Percentiles rank a stretch among this genome's conserved stretches.
Evolutionary conservation across 2,888 invertebrate genomes (phyloP).

Genomic region (Dasypogon diadema): DNA sequence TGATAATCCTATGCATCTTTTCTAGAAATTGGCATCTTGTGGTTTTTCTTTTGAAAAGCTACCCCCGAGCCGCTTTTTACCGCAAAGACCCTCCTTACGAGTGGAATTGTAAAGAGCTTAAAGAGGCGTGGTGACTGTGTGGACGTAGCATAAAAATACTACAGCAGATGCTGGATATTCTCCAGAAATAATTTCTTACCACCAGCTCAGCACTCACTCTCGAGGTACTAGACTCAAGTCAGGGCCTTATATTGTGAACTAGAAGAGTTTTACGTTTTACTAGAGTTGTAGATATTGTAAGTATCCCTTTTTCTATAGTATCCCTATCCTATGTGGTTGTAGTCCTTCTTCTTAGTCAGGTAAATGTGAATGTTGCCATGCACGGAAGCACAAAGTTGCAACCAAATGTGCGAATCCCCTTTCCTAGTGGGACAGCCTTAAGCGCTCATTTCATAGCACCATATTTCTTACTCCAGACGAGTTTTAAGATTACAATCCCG

Average conservation of each 20-base stretch:
- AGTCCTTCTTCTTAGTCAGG: neutral
- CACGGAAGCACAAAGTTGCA: slow-evolving; percentile 17
- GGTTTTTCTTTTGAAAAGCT: neutral
- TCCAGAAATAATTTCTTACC: slow-evolving; percentile 11
- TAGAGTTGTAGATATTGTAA: neutral
- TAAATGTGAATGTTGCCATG: slow-evolving; percentile 14
- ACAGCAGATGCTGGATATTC: slow-evolving; percentile 1
- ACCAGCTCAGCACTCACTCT: neutral
- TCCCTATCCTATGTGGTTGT: neutral
- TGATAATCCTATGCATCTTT: slow-evolving; percentile 10
- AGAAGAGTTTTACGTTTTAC: slow-evolving; percentile 4
- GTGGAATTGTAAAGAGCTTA: slow-evolving; percentile 7
- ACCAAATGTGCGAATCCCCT: slow-evolving; percentile 1
- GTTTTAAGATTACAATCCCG: slow-evolving; percentile 16
- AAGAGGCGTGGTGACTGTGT: neutral
- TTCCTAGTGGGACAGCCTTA: slow-evolving; percentile 11
- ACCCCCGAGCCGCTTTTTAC: slow-evolving; percentile 16
- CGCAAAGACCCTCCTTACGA: neutral
- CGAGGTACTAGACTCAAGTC: slow-evolving; percentile 4
- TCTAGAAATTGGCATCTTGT: slow-evolving; percentile 13
- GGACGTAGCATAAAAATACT: neutral
- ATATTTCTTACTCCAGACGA: slow-evolving; percentile 13
- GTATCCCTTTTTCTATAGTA: slow-evolving; percentile 20
- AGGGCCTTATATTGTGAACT: neutral
- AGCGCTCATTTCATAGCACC: slow-evolving; percentile 24